These are phyloP conservation scores for Pedicia rivosa DNA, from an alignment of 2,888 invertebrate species.

Conservation along the genomic window DNA sequence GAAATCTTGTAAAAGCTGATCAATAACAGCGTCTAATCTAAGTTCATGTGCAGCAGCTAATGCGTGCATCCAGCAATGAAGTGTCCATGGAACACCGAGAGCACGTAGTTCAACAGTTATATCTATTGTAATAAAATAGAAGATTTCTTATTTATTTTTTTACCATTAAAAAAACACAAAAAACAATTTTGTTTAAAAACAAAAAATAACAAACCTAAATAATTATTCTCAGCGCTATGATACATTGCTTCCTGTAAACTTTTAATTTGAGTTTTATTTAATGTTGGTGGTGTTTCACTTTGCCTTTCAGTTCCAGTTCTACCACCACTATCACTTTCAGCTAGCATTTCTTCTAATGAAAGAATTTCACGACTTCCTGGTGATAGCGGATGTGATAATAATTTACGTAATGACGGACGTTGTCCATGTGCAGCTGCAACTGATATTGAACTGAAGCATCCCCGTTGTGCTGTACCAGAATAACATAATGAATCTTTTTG, in stretches of 20 bases:
- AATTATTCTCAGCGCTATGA: conserved; percentile 82
- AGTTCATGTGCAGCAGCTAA: conserved; percentile 75
- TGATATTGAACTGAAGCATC: conserved; percentile 72
- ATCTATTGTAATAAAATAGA: conserved; percentile 40
- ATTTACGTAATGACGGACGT: conserved; percentile 56
- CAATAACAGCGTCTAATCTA: conserved; percentile 67
- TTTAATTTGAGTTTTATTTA: conserved; percentile 69
- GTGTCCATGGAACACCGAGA: conserved; percentile 77
- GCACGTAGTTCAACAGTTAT: conserved; percentile 77
- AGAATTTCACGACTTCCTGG: conserved; percentile 57
- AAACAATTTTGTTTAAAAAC: background rate
- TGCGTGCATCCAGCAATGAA: conserved; percentile 86
- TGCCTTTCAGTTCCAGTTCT: conserved; percentile 21
- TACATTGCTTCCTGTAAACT: conserved; percentile 88
- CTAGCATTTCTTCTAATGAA: conserved; percentile 77
- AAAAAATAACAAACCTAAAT: conserved; percentile 41
- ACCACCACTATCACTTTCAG: conserved; percentile 49
- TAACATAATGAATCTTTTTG: conserved; percentile 73
- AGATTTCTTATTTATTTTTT: background rate
- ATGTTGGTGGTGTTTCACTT: conserved; percentile 28
- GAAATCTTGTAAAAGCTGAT: conserved; percentile 78
- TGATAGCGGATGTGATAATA: conserved; percentile 54
- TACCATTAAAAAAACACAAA: too few species aligned
- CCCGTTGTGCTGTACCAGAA: conserved; percentile 70
- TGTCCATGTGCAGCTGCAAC: conserved; percentile 84